phyloP scores from a whole-genome alignment of 2,888 invertebrate species.

The Melanotus villosus region DNA sequence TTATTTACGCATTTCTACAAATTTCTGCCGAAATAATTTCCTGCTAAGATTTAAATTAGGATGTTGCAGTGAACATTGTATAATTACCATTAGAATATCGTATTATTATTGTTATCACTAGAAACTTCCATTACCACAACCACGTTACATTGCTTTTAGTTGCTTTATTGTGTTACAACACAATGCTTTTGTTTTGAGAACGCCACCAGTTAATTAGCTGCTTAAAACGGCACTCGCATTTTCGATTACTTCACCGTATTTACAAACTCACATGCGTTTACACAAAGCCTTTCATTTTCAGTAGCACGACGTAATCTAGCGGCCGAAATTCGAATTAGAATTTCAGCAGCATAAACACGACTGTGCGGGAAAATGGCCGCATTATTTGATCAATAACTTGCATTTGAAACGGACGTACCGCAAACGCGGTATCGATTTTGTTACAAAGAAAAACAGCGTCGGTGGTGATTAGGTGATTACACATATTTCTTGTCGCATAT shows the following conservation, averaged over 20 bases:
- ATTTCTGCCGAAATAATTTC: too few species aligned
- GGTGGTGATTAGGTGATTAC: background rate
- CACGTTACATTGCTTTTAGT: too few species aligned
- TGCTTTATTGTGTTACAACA: too few species aligned
- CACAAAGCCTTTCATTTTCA: constrained; percentile 41
- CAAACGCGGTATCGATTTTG: constrained; percentile 32
- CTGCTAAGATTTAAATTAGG: too few species aligned
- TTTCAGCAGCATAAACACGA: constrained; percentile 42
- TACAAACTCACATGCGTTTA: constrained; percentile 32
- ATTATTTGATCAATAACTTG: constrained; percentile 51
- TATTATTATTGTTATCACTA: too few species aligned
- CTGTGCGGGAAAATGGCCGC: constrained; percentile 51
- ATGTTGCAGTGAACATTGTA: too few species aligned
- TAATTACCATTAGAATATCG: too few species aligned
- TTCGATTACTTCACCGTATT: constrained; percentile 34
- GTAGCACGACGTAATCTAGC: constrained; percentile 49
- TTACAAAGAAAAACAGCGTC: constrained; percentile 12
- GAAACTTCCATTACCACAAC: too few species aligned
- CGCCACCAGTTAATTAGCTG: background rate
- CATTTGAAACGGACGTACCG: constrained; percentile 26
- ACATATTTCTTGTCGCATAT: too few species aligned
- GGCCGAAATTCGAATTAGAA: constrained; percentile 45
- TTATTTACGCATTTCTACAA: too few species aligned
- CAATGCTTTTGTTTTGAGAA: too few species aligned
- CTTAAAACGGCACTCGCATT: background rate